Evolutionary conservation across 2,797 vertebrate genomes (phyloP).

Genomic region (Acomys russatus): DNA sequence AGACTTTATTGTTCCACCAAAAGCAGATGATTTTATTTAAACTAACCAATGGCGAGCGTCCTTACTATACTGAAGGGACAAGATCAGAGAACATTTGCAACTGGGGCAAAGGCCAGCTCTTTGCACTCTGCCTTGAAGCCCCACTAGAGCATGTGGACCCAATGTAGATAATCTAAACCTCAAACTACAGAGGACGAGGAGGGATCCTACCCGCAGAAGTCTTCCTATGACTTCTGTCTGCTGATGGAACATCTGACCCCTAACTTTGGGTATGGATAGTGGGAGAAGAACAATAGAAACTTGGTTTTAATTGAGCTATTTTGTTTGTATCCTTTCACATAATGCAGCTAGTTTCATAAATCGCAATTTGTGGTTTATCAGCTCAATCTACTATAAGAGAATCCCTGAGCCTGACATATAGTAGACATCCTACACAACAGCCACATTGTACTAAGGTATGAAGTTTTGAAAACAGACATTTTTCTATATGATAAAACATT

Average conservation of each 20-base stretch:
- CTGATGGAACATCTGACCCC: background rate
- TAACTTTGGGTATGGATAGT: background rate
- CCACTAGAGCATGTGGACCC: background rate
- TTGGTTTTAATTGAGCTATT: background rate
- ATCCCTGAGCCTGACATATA: background rate
- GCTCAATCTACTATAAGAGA: background rate
- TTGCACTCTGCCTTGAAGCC: background rate
- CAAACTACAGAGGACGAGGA: background rate
- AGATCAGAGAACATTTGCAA: background rate
- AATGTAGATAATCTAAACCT: background rate
- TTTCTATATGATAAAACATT: background rate
- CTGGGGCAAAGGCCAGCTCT: background rate
- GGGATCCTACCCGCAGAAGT: background rate
- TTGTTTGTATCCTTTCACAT: slow-evolving; percentile 47
- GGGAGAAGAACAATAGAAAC: background rate
- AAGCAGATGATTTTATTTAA: background rate
- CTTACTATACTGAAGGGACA: background rate
- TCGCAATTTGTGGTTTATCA: background rate
- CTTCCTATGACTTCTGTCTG: background rate
- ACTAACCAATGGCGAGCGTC: background rate
- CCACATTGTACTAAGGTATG: background rate
- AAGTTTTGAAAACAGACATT: background rate
- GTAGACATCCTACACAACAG: background rate
- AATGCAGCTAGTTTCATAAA: background rate
- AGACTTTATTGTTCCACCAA: background rate